Conservation (phyloP, 35 echinoderm and acorn worm genomes). For the Eucidaris tribuloides region DNA sequence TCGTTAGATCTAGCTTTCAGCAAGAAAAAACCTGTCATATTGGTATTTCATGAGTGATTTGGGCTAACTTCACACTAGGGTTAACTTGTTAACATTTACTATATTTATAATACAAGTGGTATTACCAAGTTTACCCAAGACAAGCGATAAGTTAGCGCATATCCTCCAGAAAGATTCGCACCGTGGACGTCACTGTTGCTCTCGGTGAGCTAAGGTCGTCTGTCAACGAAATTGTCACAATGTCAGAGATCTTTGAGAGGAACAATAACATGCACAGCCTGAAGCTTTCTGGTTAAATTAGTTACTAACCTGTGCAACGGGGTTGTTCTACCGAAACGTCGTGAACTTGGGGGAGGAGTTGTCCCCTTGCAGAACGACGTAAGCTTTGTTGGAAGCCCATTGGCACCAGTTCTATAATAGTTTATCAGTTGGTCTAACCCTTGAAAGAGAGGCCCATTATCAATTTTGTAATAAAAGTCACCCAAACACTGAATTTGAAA, state of each 20-base stretch:
- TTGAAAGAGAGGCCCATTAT: slow-evolving; percentile 69
- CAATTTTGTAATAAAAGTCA: slow-evolving; percentile 86
- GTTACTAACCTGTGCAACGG: slow-evolving; percentile 58
- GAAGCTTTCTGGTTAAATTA: background rate
- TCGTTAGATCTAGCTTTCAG: too few relatives aligned
- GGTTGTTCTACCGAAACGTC: slow-evolving; percentile 60
- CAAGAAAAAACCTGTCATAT: too few relatives aligned
- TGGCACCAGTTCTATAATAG: slow-evolving; percentile 48
- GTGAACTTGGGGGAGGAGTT: slow-evolving; percentile 26
- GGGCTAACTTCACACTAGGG: too few relatives aligned
- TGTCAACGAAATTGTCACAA: background rate
- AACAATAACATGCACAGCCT: background rate
- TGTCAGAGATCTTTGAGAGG: background rate
- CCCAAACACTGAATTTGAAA: slow-evolving; percentile 94
- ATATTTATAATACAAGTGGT: too few relatives aligned
- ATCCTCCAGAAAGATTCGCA: background rate
- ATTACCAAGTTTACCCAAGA: too few relatives aligned
- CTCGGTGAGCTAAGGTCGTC: background rate
- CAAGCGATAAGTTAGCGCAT: background rate
- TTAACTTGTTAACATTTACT: too few relatives aligned
- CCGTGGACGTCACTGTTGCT: background rate
- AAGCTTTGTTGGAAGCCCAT: slow-evolving; percentile 57
- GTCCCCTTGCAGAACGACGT: slow-evolving; percentile 53
- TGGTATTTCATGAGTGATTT: too few relatives aligned
- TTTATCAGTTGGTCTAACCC: slow-evolving; percentile 60